Conservation (phyloP, 2,888 invertebrate species). For the Pollenia griseotomentosa region DNA sequence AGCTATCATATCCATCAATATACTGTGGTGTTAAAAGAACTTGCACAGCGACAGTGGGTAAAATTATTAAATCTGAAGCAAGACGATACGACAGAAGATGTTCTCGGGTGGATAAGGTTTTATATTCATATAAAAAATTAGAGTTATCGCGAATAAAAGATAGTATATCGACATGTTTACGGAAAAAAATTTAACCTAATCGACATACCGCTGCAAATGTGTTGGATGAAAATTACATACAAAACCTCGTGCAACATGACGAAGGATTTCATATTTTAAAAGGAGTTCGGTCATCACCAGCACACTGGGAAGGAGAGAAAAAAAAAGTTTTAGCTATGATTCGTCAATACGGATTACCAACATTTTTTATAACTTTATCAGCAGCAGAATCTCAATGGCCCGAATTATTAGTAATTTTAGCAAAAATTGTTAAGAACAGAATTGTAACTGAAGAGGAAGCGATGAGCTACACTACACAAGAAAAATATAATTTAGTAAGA, state of each 20-base stretch:
- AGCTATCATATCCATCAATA: constrained; percentile 60
- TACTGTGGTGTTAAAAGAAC: constrained; percentile 49
- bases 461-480: not conserved
- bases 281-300: constrained; percentile 65
- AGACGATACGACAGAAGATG: constrained; percentile 69
- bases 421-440: constrained; percentile 18
- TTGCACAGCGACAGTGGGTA: constrained; percentile 20
- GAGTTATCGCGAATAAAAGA: constrained; percentile 55
- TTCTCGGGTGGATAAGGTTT: constrained; percentile 61
- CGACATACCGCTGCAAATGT: constrained; percentile 25
- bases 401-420: not conserved
- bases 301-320: constrained; percentile 73
- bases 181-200: constrained; percentile 34
- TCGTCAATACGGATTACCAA: constrained; percentile 54
- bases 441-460: constrained; percentile 43
- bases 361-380: not conserved
- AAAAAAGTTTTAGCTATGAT: constrained; percentile 63
- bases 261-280: constrained; percentile 59
- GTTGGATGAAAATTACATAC: constrained; percentile 49
- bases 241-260: constrained; percentile 53
- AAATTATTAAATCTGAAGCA: constrained; percentile 63
- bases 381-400: not conserved
- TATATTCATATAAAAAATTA: constrained; percentile 64
- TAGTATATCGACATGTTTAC: constrained; percentile 53
- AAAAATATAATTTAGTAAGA: constrained; percentile 46